phyloP scores from a whole-genome alignment of 2,888 invertebrate genomes.

The Diarsia dahlii region DNA sequence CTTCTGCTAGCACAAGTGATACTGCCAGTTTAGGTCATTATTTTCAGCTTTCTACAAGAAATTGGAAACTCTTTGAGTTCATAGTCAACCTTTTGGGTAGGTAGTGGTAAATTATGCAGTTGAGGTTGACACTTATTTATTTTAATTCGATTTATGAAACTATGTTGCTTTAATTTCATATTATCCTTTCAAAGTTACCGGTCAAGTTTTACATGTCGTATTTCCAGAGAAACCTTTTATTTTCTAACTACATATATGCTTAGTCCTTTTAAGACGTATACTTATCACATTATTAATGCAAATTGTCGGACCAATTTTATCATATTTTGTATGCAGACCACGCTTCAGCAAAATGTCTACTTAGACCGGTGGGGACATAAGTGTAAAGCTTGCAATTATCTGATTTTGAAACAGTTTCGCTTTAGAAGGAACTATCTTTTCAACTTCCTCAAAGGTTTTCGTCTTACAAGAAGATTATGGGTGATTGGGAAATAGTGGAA shows the following conservation, averaged over 20 bases:
- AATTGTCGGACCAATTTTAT: slow-evolving; percentile 49
- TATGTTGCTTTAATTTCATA: not conserved
- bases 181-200: not conserved
- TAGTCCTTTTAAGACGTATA: slow-evolving; percentile 26
- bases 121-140: not conserved
- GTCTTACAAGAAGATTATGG: not conserved
- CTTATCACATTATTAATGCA: slow-evolving; percentile 55
- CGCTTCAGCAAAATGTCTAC: slow-evolving; percentile 53
- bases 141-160: not conserved
- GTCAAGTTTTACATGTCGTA: slow-evolving; percentile 17
- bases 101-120: not conserved
- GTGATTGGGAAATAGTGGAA: not conserved
- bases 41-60: fast-evolving
- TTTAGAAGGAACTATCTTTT: not conserved
- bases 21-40: not conserved
- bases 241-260: slow-evolving; percentile 5
- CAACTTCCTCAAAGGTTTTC: not conserved
- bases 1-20: not conserved
- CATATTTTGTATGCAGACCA: slow-evolving; percentile 57
- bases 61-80: not conserved
- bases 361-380: slow-evolving; percentile 28
- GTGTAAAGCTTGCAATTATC: slow-evolving; percentile 32
- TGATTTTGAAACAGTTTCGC: slow-evolving; percentile 14
- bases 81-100: not conserved
- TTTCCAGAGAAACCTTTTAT: slow-evolving; percentile 17